Conservation (phyloP, 35 echinoderm and acorn worm genomes). For the Holothuria glaberrima region DNA sequence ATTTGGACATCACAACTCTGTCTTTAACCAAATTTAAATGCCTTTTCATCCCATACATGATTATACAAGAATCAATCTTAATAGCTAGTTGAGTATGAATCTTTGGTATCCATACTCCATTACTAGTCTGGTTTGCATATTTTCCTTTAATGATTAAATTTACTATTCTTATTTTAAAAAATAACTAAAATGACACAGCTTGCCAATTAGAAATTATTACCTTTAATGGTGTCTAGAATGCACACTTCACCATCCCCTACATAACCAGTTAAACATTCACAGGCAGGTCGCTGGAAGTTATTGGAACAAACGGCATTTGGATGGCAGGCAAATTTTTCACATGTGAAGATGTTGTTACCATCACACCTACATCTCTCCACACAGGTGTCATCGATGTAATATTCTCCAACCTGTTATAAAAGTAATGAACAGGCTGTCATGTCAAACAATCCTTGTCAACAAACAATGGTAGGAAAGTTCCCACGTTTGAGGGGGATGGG, state of each 20-base stretch:
- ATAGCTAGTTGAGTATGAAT: too few species aligned
- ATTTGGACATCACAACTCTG: too few species aligned
- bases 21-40: too few species aligned
- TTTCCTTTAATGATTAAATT: too few species aligned
- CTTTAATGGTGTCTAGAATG: conserved; percentile 56
- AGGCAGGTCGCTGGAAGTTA: conserved; percentile 34
- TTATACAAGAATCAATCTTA: too few species aligned
- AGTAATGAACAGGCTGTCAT: background rate
- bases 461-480: too few species aligned
- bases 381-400: conserved; percentile 27
- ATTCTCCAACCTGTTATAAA: conserved; percentile 24
- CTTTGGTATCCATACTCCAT: too few species aligned
- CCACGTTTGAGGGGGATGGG: too few species aligned
- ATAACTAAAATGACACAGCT: too few species aligned
- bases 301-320: conserved; percentile 23
- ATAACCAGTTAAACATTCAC: conserved; percentile 14
- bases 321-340: conserved; percentile 34
- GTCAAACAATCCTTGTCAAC: background rate
- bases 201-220: background rate
- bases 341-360: conserved; percentile 7
- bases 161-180: too few species aligned
- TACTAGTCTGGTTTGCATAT: too few species aligned
- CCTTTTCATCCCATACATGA: too few species aligned
- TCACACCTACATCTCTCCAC: conserved; percentile 12
- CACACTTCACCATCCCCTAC: conserved; percentile 43